Base-by-base conservation (phyloP, 35 echinoderm and acorn worm species). In the Acanthaster planci region DNA sequence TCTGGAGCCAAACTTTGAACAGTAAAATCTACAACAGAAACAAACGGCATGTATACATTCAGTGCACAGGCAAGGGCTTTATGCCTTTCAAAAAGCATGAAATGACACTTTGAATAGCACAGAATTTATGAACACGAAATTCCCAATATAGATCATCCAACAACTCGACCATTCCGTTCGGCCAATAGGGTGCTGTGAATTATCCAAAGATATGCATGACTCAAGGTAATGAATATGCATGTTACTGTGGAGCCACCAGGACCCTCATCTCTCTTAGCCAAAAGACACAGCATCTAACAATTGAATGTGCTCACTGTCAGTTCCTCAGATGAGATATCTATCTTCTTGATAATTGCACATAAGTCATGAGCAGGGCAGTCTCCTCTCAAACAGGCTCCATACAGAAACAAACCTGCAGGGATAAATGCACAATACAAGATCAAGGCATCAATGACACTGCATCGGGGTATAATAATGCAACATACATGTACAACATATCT, bases 1-100 rank as follows among this genome's bases (percentile, higher is more conserved):
- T 85, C 36, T 80, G 39, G 19, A 99, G 89, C 92, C 96, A 99
- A 8, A 97, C 82, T 87, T 93, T 86, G 8, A 97, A 79, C 53
- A 97, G 89, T 56, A 97, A 64, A 72, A 89, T 89, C 94, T 97
- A 50, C 37, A 37, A 30, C n/a, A 31, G 64, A 72, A 68, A 68
- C 1, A 68, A 1, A 67, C 27, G 23, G 7, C 7, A 31, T 8
- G 23, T 29, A 68, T 4, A 68, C 60, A 21, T 47, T 47, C 4
- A 47, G 12, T n/a, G n/a, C n/a, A n/a, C n/a, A n/a, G n/a, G n/a
- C n/a, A n/a, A n/a, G n/a, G n/a, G n/a, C n/a, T n/a, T n/a, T n/a
- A n/a, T n/a, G n/a, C n/a, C n/a, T n/a, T n/a, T n/a, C n/a, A n/a
- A n/a, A n/a, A n/a, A n/a, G n/a, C n/a, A n/a, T n/a, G n/a, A n/a